Evolutionary conservation across 2,888 invertebrate genomes (phyloP), one percentile per base, ranked within the genome.

Genomic region (Gibbula magus): DNA sequence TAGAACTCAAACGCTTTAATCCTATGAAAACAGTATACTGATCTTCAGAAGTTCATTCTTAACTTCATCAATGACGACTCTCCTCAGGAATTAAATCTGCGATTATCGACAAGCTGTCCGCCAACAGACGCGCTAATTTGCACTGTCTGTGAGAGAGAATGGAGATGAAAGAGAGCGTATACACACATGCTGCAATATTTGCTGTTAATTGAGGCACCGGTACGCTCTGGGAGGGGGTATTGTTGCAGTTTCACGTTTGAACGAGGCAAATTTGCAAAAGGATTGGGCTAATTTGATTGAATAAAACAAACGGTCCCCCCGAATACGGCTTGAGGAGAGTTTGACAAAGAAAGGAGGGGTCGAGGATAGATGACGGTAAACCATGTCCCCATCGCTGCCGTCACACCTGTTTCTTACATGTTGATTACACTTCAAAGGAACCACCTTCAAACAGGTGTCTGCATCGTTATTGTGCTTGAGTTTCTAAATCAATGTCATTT

Each of bases 341-440:
- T 61, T 61, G 16, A 61, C 61, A 61, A 61, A 61, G 61, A 25
- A 25, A 29, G 61, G 61, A 61, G 61, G 61, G 61, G 29, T 18
- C 25, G 29, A 29, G 25, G 10, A 16, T 61, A 16, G 61, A 10
- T 45, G 25, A 25, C 25, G 29, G 29, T 29, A 29, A 29, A 61
- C 29, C 61, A 29, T 16, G 61, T 29, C 25, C 16, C 61, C 22
- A 29, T 29, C 61, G 29, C 13, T 4, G 7, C 29, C 29, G 25
- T 16, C 13, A 10, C 10, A 10, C 25, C 29, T 25, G 25, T 1
- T 8, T 29, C n/a, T 16, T 29, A 61, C 61, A 16, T 29, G 29
- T 61, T 61, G 61, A 61, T 61, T 61, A 61, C 61, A 61, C 61
- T 16, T 61, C 61, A 61, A 61, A 61, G 61, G 61, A 25, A 25